Evolutionary conservation across 2,888 invertebrate species (phyloP).

Genomic region (Artemia sinica): DNA sequence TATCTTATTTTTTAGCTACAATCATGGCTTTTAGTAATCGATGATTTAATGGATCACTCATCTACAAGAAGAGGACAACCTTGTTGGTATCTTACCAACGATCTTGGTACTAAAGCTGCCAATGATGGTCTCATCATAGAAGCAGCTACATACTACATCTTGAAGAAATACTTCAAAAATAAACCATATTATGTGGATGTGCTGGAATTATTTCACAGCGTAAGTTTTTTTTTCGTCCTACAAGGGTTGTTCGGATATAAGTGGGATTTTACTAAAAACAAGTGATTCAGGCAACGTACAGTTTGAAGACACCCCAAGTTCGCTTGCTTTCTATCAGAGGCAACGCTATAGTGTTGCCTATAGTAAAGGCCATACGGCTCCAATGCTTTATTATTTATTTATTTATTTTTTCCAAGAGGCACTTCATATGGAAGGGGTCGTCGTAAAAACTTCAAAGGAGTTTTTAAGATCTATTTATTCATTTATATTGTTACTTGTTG

Average conservation of each 20-base stretch:
- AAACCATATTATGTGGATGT: constrained; percentile 58
- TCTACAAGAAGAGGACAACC: constrained; percentile 63
- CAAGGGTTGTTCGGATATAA: background rate
- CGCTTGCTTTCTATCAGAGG: too few species aligned
- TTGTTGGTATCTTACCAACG: constrained; percentile 70
- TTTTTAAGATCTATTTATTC: too few species aligned
- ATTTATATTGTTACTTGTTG: too few species aligned
- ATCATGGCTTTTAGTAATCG: constrained; percentile 63
- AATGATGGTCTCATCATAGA: constrained; percentile 74
- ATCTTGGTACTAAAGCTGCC: constrained; percentile 49
- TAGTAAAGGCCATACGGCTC: too few species aligned
- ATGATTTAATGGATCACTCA: constrained; percentile 81
- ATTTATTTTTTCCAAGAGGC: too few species aligned
- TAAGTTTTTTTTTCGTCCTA: constrained; percentile 31
- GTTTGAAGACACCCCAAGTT: too few species aligned
- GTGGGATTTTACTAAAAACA: background rate
- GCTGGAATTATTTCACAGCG: constrained; percentile 66
- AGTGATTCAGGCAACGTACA: too few species aligned
- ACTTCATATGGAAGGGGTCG: too few species aligned
- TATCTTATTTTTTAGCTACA: constrained; percentile 49
- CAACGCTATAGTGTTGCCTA: too few species aligned
- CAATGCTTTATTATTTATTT: too few species aligned
- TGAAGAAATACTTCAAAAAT: constrained; percentile 55
- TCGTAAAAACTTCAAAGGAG: too few species aligned
- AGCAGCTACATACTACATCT: constrained; percentile 54